Percentiles rank a stretch among this genome's conserved stretches.
Evolutionary conservation across 2,113 vertebrate species (phyloP).

Genomic region (Myiagra hebetior): DNA sequence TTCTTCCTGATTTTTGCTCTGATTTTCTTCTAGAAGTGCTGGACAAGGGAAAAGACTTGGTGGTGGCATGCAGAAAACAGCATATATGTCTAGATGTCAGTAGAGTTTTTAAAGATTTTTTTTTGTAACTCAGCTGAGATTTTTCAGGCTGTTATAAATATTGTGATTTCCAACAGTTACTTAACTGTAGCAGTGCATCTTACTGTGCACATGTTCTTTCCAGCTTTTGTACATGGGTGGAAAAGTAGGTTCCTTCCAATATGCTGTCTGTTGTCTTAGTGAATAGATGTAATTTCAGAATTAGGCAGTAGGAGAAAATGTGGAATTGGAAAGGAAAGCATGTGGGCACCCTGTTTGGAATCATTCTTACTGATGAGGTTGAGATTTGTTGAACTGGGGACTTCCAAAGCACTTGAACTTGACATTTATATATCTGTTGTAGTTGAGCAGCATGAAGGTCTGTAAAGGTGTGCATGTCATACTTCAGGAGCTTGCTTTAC

Average conservation of each 20-base stretch:
- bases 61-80: background rate
- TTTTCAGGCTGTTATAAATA: background rate
- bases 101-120: background rate
- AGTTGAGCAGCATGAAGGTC: background rate
- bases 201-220: background rate
- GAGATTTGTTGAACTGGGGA: background rate
- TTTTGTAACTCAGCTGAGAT: background rate
- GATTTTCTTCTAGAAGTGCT: background rate
- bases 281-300: background rate
- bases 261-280: background rate
- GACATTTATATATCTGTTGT: background rate
- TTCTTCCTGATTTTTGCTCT: background rate
- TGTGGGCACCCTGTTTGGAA: background rate
- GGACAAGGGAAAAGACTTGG: background rate
- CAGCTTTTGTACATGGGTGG: background rate
- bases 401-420: background rate
- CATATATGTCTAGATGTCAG: accelerated
- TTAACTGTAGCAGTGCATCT: background rate
- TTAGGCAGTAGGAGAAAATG: background rate
- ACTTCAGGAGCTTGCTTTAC: background rate
- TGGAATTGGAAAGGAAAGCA: background rate
- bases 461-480: background rate
- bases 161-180: background rate
- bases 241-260: background rate
- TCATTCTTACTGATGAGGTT: background rate